Base-by-base conservation (phyloP, 1,140 invertebrate genomes). In the Caenorhabditis briggsae region DNA sequence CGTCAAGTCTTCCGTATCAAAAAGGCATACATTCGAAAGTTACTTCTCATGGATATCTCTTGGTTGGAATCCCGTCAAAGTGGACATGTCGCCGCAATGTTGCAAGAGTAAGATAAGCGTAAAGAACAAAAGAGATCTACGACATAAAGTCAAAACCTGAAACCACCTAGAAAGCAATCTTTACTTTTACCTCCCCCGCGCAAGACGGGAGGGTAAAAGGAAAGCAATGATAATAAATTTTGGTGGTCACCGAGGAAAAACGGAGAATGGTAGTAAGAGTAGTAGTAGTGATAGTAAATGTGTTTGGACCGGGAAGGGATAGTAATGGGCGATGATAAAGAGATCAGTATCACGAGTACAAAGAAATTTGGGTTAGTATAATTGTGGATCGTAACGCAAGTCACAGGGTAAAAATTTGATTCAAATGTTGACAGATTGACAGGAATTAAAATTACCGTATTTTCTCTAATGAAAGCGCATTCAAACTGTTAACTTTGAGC, bases 1-100 rank as follows among this genome's bases (percentile, higher is more conserved):
- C 88, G 91, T 16, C 91, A 91, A 86, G 90, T 91, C 1, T 91
- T 91, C 83, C 89, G 90, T 6, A 90, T 92, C 43, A 90, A 89
- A 84, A 92, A 88, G 61, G 91, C 91, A 11, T 91, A 91, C 82
- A 89, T 91, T 74, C 46, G 87, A 53, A 91, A 91, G 74, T 41
- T 91, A 18, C 84, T 91, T 12, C 90, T 91, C 74, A 91, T 91
- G 91, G 91, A 91, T 84, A 86, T 91, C 33, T 78, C 91, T 0
- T 92, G 91, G 91, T 82, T 91, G 23, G 91, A 91, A 78, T 90
- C 90, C 8, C 41, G 90, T 46, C 91, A 92, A 56, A 89, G 87
- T 64, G 91, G 91, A 14, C 91, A 91, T 65, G 91, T 91, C 6
- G 91, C 91, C 20, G 82, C 86, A 48, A 92, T 90, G 83, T 82